Evolutionary conservation across 2,888 invertebrate genomes (phyloP).

Genomic region (Liposcelis brunnea): DNA sequence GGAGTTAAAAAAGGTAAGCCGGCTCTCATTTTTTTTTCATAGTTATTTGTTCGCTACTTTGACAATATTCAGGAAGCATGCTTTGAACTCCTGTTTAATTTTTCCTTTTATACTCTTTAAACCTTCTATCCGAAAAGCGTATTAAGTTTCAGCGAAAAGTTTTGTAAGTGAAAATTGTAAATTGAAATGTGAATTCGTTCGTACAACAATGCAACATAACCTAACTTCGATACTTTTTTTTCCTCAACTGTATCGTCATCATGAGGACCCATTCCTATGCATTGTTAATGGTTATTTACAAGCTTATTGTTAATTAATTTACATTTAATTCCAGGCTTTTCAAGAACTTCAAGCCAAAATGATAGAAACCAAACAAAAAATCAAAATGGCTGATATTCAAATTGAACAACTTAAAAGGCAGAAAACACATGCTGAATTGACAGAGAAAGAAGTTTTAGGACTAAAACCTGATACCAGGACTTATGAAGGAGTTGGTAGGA

Average conservation of each 20-base stretch:
- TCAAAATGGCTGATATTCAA: constrained; percentile 60
- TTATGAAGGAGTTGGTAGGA: constrained; percentile 68
- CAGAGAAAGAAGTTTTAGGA: constrained; percentile 40
- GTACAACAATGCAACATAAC: no score
- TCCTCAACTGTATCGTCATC: no score
- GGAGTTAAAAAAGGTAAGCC: constrained; percentile 2
- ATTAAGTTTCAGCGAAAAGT: no score
- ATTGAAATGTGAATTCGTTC: no score
- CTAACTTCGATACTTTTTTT: constrained; percentile 10
- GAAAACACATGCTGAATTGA: constrained; percentile 52
- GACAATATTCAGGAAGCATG: no score
- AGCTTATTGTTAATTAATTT: constrained; percentile 33
- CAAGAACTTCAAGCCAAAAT: constrained; percentile 64
- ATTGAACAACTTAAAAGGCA: constrained; percentile 48
- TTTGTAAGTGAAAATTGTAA: no score
- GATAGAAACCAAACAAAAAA: constrained; percentile 61
- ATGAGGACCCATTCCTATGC: no score
- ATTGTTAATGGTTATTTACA: constrained; percentile 18
- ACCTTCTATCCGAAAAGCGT: no score
- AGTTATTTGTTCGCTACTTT: no score
- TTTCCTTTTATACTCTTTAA: no score
- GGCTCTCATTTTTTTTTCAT: no score
- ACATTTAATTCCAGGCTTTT: constrained; percentile 41
- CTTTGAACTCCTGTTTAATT: no score
- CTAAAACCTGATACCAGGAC: constrained; percentile 48